Conservation (phyloP, 2,113 vertebrate genomes). For the Ploceus nigricollis region DNA sequence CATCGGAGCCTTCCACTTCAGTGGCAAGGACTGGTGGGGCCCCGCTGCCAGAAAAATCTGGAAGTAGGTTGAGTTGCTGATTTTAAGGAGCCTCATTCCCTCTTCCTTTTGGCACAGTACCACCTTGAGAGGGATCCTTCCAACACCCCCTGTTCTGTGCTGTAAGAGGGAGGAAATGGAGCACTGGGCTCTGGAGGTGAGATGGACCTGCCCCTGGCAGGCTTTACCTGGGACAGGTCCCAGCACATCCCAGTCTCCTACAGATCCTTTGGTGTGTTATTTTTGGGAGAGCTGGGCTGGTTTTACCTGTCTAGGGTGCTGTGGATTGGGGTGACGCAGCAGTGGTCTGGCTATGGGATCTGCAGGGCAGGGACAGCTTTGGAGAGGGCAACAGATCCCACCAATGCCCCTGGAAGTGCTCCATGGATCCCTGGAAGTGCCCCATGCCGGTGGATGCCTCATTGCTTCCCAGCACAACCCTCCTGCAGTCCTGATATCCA, state of each 20-base stretch:
- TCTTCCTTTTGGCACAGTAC: not conserved
- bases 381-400: not conserved
- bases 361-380: not conserved
- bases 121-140: not conserved
- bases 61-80: not conserved
- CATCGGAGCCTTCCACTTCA: not conserved
- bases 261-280: not conserved
- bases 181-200: not conserved
- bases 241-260: not conserved
- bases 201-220: not conserved
- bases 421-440: no score
- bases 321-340: fast-evolving
- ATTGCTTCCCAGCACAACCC: no score
- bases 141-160: not conserved
- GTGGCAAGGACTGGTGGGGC: fast-evolving
- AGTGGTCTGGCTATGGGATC: not conserved
- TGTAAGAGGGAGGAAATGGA: not conserved
- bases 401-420: no score
- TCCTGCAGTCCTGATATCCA: not conserved
- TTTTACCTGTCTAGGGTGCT: not conserved
- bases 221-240: not conserved
- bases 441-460: fast-evolving
- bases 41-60: not conserved
- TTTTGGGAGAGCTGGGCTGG: not conserved
- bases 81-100: not conserved